These are phyloP conservation scores for Orchesella cincta DNA, from an alignment of 1,140 invertebrate genomes.

Conservation along the genomic window DNA sequence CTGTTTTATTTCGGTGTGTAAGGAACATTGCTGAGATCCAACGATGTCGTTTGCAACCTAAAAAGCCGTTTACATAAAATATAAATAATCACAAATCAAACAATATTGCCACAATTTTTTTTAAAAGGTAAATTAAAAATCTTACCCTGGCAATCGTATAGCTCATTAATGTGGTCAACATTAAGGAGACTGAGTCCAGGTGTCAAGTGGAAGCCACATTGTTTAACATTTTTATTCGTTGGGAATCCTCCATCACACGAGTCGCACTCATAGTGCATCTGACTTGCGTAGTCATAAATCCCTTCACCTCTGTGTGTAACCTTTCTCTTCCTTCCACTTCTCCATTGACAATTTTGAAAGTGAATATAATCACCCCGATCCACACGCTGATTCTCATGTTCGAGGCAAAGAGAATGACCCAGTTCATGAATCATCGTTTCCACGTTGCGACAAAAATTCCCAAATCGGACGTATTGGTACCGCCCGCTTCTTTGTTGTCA, in stretches of 20 bases:
- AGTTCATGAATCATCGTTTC: neutral
- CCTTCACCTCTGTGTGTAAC: neutral
- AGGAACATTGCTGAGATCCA: too few species aligned
- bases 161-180: neutral
- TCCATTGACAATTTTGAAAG: too few species aligned
- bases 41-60: too few species aligned
- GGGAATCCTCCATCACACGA: too few species aligned
- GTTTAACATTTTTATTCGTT: neutral
- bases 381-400: neutral
- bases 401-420: neutral
- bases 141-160: neutral
- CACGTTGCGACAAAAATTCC: neutral
- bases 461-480: neutral
- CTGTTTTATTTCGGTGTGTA: too few species aligned
- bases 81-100: too few species aligned
- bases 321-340: too few species aligned
- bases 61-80: too few species aligned
- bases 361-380: neutral
- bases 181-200: neutral
- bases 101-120: too few species aligned
- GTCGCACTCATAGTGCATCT: neutral
- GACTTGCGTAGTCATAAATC: neutral
- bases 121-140: too few species aligned
- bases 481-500: neutral
- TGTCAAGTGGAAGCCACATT: neutral